phyloP scores from a whole-genome alignment of 2,888 invertebrate genomes.

The Zygothrica quintamaculata region DNA sequence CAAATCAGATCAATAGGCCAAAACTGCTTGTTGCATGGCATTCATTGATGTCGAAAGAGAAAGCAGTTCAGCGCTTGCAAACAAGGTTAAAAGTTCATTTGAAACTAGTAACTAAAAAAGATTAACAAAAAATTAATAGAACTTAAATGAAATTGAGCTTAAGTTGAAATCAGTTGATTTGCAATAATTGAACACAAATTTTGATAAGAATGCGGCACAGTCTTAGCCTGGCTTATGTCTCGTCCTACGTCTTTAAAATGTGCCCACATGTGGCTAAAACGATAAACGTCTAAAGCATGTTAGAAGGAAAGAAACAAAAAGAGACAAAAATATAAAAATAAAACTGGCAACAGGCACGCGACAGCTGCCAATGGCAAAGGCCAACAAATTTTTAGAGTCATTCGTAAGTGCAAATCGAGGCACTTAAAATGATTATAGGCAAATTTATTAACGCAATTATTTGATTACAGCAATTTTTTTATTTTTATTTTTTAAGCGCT shows the following conservation, averaged over 20 bases:
- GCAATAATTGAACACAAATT: no score
- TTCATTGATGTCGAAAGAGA: slow-evolving; percentile 43
- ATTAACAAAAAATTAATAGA: slow-evolving; percentile 26
- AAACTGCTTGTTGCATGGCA: slow-evolving; percentile 27
- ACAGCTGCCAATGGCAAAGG: slow-evolving; percentile 37
- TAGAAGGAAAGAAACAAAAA: background rate
- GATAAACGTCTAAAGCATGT: no score
- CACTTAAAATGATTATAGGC: slow-evolving; percentile 57
- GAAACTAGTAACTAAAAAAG: no score
- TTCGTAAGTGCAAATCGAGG: slow-evolving; percentile 58
- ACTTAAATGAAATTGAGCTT: slow-evolving; percentile 18
- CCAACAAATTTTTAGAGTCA: slow-evolving; percentile 29
- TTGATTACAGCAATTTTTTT: slow-evolving; percentile 62
- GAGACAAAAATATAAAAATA: slow-evolving; percentile 12
- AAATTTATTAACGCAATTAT: slow-evolving; percentile 76
- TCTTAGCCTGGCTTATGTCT: no score
- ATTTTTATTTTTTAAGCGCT: slow-evolving; percentile 32
- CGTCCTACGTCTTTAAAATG: background rate
- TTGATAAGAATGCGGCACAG: background rate
- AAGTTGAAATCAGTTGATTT: slow-evolving; percentile 5
- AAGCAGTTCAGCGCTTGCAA: slow-evolving; percentile 50
- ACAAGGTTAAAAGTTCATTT: slow-evolving; percentile 56
- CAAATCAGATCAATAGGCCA: slow-evolving; percentile 53
- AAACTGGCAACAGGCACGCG: slow-evolving; percentile 59
- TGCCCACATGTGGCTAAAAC: slow-evolving; percentile 23